These are phyloP conservation scores for Ariopsis seemanni DNA, from an alignment of 2,113 vertebrate genomes.

Conservation along the genomic window DNA sequence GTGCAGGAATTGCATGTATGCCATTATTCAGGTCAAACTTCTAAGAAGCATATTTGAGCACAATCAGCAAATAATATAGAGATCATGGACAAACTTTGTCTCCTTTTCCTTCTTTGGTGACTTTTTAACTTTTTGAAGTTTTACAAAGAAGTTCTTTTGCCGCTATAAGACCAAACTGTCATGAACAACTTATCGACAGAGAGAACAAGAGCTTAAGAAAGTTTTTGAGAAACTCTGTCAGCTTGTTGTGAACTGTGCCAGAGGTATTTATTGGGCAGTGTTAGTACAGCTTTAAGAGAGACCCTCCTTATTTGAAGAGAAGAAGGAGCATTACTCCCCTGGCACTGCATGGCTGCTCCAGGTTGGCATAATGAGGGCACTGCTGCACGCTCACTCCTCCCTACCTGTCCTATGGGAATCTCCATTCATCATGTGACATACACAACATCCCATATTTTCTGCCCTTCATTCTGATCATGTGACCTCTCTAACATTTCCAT, in stretches of 20 bases:
- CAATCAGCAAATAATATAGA: neutral
- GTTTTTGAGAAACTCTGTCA: neutral
- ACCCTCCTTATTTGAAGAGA: constrained; percentile 32
- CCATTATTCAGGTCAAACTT: neutral
- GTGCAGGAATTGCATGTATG: neutral
- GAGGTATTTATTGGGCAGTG: constrained; percentile 9
- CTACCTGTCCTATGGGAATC: constrained; percentile 56
- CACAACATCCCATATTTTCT: constrained; percentile 41
- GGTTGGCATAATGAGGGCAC: constrained; percentile 42
- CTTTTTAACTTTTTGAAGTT: neutral
- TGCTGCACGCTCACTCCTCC: constrained; percentile 39
- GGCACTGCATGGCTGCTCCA: constrained; percentile 43
- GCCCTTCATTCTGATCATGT: constrained; percentile 39
- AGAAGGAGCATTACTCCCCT: constrained; percentile 37
- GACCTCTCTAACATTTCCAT: constrained; percentile 36
- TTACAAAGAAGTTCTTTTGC: neutral
- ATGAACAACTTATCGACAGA: neutral
- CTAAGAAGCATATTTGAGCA: neutral
- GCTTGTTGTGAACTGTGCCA: neutral
- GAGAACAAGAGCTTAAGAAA: neutral
- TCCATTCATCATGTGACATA: constrained; percentile 46
- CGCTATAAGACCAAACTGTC: neutral
- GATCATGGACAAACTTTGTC: no score
- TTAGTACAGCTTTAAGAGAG: constrained; percentile 43
- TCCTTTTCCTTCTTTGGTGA: neutral